phyloP scores from a whole-genome alignment of 1,140 invertebrate genomes.

The Ips typographus region DNA sequence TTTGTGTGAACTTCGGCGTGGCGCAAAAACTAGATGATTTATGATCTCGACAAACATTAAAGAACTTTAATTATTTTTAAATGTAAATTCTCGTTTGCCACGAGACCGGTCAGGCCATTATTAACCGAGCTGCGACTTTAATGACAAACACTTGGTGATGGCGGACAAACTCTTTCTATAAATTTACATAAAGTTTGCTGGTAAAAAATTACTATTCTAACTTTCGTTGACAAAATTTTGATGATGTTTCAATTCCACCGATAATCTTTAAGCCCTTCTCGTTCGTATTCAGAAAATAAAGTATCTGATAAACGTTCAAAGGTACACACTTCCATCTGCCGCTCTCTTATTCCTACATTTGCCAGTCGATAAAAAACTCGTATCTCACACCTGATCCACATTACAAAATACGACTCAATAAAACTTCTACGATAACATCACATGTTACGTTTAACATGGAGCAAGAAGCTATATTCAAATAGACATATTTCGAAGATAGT shows the following conservation, averaged over 20 bases:
- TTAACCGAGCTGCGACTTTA: background rate
- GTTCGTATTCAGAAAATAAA: background rate
- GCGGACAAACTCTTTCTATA: background rate
- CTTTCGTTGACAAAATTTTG: too few relatives aligned
- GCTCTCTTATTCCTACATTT: constrained; percentile 27
- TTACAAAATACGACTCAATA: constrained; percentile 34
- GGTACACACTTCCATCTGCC: constrained; percentile 20
- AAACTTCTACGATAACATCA: constrained; percentile 29
- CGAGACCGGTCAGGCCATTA: background rate
- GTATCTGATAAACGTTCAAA: constrained; percentile 25
- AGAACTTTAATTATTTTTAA: constrained; percentile 22
- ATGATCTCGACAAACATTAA: constrained; percentile 5
- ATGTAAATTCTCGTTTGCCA: constrained; percentile 15
- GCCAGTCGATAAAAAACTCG: constrained; percentile 27
- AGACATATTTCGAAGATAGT: constrained; percentile 23
- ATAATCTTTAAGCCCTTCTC: too few relatives aligned
- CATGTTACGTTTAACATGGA: constrained; percentile 28
- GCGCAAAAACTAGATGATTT: constrained; percentile 17
- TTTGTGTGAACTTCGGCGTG: constrained; percentile 12
- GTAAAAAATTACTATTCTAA: too few relatives aligned
- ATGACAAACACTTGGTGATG: constrained; percentile 4
- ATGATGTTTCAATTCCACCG: too few relatives aligned
- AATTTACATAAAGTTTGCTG: too few relatives aligned
- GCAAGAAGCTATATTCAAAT: constrained; percentile 15
- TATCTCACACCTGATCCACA: constrained; percentile 34